Evolutionary conservation across 1,140 invertebrate species (phyloP).

Genomic region (Heterodera carotae): DNA sequence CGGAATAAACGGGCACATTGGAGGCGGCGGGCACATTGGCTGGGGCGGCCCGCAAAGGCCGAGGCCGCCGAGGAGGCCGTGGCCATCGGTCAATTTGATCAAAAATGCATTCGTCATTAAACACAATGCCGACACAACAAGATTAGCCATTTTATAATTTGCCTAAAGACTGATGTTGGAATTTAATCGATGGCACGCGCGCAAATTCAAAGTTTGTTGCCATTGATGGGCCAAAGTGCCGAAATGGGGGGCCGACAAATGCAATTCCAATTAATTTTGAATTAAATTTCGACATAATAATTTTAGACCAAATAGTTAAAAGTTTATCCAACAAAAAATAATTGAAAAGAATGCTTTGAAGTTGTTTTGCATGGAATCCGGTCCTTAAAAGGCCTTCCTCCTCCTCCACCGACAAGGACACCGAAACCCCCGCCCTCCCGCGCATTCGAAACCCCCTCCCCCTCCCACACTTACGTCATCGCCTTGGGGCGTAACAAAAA

Average conservation of each 20-base stretch:
- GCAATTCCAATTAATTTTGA: no score
- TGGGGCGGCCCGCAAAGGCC: slow-evolving; percentile 14
- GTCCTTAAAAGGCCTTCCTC: slow-evolving; percentile 16
- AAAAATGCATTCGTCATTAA: slow-evolving; percentile 4
- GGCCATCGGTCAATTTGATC: not conserved
- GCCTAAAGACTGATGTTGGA: no score
- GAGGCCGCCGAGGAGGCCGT: slow-evolving; percentile 13
- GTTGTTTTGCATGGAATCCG: not conserved
- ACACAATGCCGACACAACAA: no score
- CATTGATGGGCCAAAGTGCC: no score
- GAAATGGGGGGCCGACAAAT: no score
- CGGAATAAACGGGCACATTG: slow-evolving; percentile 12
- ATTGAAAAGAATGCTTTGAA: not conserved
- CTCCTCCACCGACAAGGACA: not conserved
- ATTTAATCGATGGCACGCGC: no score
- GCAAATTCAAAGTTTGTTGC: no score
- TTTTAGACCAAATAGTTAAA: no score
- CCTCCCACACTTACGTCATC: not conserved
- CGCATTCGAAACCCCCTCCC: not conserved
- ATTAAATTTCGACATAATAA: no score
- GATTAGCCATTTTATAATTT: no score
- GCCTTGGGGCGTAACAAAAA: not conserved
- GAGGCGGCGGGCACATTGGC: slow-evolving; percentile 12
- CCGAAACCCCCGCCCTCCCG: not conserved
- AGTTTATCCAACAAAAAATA: not conserved